phyloP scores from a whole-genome alignment of 2,113 vertebrate genomes.

The Phrynosoma blainvillii region DNA sequence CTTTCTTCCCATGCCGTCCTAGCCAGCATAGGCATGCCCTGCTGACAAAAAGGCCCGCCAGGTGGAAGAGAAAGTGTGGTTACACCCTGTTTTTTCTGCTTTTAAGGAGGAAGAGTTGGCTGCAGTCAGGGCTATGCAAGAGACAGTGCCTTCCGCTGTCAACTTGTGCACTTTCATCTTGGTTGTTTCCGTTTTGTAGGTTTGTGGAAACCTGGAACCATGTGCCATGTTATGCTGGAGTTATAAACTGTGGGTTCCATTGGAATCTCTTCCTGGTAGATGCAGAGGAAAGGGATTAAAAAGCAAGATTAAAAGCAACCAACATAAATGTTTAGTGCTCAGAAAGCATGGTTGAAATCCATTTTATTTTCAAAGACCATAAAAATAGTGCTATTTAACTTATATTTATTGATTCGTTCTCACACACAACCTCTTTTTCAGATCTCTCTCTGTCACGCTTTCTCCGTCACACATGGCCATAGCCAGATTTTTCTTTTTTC shows the following conservation, averaged over 20 bases:
- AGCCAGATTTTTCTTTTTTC: too few species aligned
- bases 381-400: not conserved
- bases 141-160: not conserved
- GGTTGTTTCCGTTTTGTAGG: not conserved
- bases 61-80: not conserved
- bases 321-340: not conserved
- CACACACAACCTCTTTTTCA: too few species aligned
- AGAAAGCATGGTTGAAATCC: not conserved
- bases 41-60: not conserved
- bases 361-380: conserved; percentile 8
- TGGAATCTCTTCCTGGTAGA: not conserved
- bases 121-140: not conserved
- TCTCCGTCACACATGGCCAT: not conserved
- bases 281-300: not conserved
- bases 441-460: not conserved
- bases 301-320: not conserved
- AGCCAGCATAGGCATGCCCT: not conserved
- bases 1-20: not conserved
- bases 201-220: conserved; percentile 2
- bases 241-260: not conserved
- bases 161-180: not conserved
- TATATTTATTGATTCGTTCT: not conserved
- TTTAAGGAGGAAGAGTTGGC: not conserved
- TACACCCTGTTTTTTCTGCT: not conserved
- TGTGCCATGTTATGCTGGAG: not conserved